Conservation (phyloP, 2,888 invertebrate genomes). For the Eupithecia abbreviata region DNA sequence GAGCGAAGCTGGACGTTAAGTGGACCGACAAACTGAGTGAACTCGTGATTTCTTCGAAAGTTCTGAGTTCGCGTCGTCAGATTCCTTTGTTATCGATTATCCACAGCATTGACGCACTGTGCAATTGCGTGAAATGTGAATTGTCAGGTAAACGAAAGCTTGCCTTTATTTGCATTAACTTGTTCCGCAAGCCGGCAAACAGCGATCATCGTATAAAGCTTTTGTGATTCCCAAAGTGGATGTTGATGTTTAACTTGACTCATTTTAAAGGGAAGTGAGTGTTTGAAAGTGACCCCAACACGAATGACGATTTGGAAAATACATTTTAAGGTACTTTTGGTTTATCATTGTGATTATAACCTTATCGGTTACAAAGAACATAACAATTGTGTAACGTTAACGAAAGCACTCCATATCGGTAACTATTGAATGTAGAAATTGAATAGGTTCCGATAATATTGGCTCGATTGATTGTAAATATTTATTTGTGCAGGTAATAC, state of each 20-base stretch:
- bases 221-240: conserved; percentile 66
- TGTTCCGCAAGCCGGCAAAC: conserved; percentile 72
- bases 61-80: conserved; percentile 38
- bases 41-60: conserved; percentile 60
- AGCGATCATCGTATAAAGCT: conserved; percentile 72
- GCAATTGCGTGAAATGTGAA: conserved; percentile 59
- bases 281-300: conserved; percentile 58
- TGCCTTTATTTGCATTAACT: conserved; percentile 70
- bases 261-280: conserved; percentile 65
- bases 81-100: conserved; percentile 54
- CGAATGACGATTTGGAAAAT: conserved; percentile 21
- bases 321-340: conserved; percentile 7
- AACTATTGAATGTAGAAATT: background rate
- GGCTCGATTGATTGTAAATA: background rate
- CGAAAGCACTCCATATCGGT: background rate
- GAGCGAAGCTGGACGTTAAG: conserved; percentile 66
- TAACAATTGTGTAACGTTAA: conserved; percentile 3
- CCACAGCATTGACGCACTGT: conserved; percentile 50
- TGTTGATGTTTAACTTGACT: conserved; percentile 70
- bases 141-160: conserved; percentile 66
- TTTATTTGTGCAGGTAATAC: background rate
- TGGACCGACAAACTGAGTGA: conserved; percentile 66
- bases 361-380: conserved; percentile 10
- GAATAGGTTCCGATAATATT: background rate
- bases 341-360: background rate